Evolutionary conservation across 2,888 invertebrate species (phyloP), one percentile per base, ranked within the genome.

Genomic region (Pristionchus japonicus): DNA sequence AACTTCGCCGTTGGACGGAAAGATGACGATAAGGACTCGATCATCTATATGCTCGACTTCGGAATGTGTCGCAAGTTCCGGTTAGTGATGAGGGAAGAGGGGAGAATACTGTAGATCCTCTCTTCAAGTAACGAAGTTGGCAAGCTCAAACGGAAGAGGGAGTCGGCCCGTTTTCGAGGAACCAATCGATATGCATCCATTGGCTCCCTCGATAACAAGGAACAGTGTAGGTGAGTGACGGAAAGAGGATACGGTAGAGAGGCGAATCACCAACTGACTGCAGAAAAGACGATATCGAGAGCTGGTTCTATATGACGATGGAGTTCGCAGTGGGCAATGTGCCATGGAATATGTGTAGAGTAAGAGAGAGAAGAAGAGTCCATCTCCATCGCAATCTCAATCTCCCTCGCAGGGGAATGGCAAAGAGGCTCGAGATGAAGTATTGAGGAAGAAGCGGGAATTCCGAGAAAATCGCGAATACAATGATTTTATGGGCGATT

Each of bases 41-140:
- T 49, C 27, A 47, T 80, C 43, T 80, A 49, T 31, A 27, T 80
- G 37, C 80, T 80, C 49, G 80, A 80, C 31, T 80, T 80, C 20
- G 80, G 80, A 49, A 80, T 80, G 80, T 27, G 47, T 31, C n/a
- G 47, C 15, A 47, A 9, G 27, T 80, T 31, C 23, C 43, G 80
- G 80, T 49, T 31, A 49, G 80, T 34, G 17, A 49, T n/a, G n/a
- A n/a, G n/a, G n/a, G n/a, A n/a, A n/a, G n/a, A n/a, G n/a, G n/a
- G 13, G 11, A 27, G n/a, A 27, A n/a, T 49, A 80, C 43, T 11
- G 80, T 47, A 43, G 13, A 4, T 43, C 23, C 34, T 34, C 67
- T 15, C 40, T 37, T 40, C 4, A 37, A n/a, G n/a, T n/a, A n/a
- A n/a, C n/a, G 64, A 27, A 80, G 80, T 31, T 47, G n/a, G 11